Percentiles rank a stretch among this genome's conserved stretches.
These are phyloP conservation scores for Dasypolia templi DNA, from an alignment of 2,888 invertebrate species.

Conservation along the genomic window DNA sequence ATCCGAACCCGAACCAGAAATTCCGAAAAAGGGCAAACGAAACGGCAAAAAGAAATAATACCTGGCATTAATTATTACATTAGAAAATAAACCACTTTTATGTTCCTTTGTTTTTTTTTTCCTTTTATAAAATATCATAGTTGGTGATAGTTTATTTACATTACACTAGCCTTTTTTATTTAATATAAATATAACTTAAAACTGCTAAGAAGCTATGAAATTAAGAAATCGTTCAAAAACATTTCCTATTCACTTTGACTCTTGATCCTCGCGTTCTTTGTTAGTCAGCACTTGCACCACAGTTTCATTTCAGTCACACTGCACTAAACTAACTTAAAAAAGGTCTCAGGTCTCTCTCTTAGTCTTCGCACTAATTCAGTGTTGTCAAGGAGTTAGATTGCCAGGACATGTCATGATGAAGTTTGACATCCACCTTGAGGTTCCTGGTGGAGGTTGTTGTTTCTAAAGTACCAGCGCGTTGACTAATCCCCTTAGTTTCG, in stretches of 20 bases:
- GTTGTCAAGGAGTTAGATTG: neutral
- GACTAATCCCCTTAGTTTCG: neutral
- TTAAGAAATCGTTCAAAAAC: neutral
- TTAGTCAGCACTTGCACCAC: too few species aligned
- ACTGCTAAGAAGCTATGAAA: neutral
- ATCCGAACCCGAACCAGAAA: constrained; percentile 83
- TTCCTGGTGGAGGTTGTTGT: neutral
- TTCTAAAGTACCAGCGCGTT: neutral
- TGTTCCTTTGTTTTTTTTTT: constrained; percentile 40
- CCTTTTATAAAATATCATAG: neutral
- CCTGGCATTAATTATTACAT: constrained; percentile 36
- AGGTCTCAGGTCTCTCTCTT: too few species aligned
- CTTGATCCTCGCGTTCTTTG: too few species aligned
- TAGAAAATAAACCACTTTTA: constrained; percentile 43
- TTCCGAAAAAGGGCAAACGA: constrained; percentile 76
- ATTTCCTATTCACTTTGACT: neutral
- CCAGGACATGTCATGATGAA: neutral
- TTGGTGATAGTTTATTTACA: neutral
- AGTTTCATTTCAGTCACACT: too few species aligned
- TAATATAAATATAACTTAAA: too few species aligned
- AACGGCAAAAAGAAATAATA: constrained; percentile 79
- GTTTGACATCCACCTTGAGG: neutral
- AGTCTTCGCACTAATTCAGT: neutral
- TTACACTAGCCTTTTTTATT: neutral
- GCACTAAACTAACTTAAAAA: too few species aligned